Conservation (phyloP, 2,888 invertebrate genomes). For the Odontocerum albicorne region DNA sequence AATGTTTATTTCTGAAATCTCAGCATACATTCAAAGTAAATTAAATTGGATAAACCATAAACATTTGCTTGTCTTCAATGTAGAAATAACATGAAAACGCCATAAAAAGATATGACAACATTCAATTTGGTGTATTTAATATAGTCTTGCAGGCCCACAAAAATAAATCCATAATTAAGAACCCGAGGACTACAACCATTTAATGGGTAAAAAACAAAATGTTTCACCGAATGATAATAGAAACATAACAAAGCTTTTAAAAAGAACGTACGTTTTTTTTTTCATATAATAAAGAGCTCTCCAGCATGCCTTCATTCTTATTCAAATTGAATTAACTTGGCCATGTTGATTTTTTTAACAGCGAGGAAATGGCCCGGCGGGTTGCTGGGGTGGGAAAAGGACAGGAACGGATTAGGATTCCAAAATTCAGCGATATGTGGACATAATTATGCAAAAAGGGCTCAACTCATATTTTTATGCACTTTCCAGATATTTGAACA, state of each 20-base stretch:
- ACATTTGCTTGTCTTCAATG: too few species aligned
- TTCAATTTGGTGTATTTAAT: too few species aligned
- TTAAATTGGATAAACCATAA: too few species aligned
- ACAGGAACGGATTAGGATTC: constrained; percentile 12
- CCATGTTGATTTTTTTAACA: constrained; percentile 35
- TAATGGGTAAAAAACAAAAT: constrained; percentile 21
- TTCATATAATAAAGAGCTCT: constrained; percentile 23
- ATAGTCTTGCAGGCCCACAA: constrained; percentile 2
- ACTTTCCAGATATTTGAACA: too few species aligned
- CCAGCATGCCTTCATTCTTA: constrained; percentile 31
- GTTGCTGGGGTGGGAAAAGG: not conserved
- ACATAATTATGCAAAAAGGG: too few species aligned
- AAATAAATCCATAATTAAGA: constrained; percentile 16
- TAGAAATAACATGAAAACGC: too few species aligned
- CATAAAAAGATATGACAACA: too few species aligned
- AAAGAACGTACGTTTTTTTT: constrained; percentile 17
- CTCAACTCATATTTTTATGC: too few species aligned
- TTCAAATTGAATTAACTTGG: constrained; percentile 35
- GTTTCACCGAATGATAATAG: constrained; percentile 29
- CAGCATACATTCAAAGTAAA: too few species aligned
- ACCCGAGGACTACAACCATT: constrained; percentile 4
- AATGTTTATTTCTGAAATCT: too few species aligned
- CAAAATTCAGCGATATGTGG: too few species aligned
- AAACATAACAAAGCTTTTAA: constrained; percentile 35
- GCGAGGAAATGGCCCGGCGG: constrained; percentile 31